A percentile compares a stretch with the other conserved stretches of the same genome.
Conservation (phyloP, 2,888 invertebrate species). For the Oxycera nigricornis region DNA sequence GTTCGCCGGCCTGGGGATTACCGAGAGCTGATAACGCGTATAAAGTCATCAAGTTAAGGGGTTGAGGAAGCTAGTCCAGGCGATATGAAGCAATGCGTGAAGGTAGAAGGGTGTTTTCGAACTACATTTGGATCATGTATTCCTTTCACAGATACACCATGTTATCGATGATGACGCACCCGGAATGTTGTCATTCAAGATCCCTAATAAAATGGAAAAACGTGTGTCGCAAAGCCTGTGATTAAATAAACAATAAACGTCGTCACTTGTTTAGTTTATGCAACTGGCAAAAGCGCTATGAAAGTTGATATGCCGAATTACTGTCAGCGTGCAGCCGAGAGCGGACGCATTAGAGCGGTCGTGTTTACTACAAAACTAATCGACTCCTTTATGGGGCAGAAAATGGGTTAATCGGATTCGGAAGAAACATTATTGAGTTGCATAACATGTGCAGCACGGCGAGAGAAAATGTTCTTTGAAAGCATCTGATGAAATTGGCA, state of each 20-base stretch:
- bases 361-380: conserved; percentile 31
- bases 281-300: conserved; percentile 40
- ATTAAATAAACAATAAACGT: conserved; percentile 39
- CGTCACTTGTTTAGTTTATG: conserved; percentile 40
- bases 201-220: conserved; percentile 40
- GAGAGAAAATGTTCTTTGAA: too few relatives aligned
- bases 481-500: too few relatives aligned
- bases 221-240: conserved; percentile 38
- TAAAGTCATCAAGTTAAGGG: conserved; percentile 30
- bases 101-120: not conserved
- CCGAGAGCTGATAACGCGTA: conserved; percentile 30
- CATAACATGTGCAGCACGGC: not conserved
- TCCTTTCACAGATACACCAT: not conserved
- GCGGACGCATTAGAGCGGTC: conserved; percentile 4
- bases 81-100: conserved; percentile 4
- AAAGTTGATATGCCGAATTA: conserved; percentile 39
- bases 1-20: conserved; percentile 31
- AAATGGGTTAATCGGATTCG: conserved; percentile 1
- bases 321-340: not conserved
- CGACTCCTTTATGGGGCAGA: conserved; percentile 1
- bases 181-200: conserved; percentile 28
- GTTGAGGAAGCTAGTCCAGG: conserved; percentile 11
- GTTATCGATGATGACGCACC: not conserved
- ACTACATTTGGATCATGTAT: not conserved
- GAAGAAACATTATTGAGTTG: not conserved